Evolutionary conservation across 2,113 vertebrate genomes (phyloP).

Genomic region (Cercopithecus mona): DNA sequence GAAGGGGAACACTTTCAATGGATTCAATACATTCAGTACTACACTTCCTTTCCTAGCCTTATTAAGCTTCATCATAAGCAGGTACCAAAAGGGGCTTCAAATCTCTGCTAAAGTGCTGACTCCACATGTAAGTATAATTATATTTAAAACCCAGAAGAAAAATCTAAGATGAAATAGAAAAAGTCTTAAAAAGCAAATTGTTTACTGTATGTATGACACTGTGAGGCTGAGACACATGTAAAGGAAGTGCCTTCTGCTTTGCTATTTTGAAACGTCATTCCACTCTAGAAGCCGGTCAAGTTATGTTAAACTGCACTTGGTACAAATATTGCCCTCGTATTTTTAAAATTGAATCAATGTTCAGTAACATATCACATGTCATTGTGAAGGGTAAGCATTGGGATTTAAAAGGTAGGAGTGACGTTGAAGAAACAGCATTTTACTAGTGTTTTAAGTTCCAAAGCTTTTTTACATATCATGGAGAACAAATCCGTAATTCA

Average conservation of each 20-base stretch:
- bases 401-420: neutral
- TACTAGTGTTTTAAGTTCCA: neutral
- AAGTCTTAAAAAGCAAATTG: neutral
- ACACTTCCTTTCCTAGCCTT: neutral
- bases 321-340: neutral
- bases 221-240: neutral
- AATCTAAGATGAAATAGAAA: neutral
- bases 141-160: neutral
- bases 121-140: neutral
- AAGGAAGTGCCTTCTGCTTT: neutral
- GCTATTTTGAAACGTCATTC: neutral
- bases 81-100: neutral
- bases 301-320: neutral
- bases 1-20: neutral
- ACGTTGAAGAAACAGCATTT: conserved; percentile 36
- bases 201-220: neutral
- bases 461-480: neutral
- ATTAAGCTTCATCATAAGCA: neutral
- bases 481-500: conserved; percentile 29
- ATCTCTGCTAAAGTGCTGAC: neutral
- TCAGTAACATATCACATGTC: neutral
- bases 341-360: conserved; percentile 6
- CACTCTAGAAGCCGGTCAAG: neutral
- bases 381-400: neutral
- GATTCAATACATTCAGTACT: conserved; percentile 19